Conservation (phyloP, 1,140 invertebrate species). For the Musca vetustissima region DNA sequence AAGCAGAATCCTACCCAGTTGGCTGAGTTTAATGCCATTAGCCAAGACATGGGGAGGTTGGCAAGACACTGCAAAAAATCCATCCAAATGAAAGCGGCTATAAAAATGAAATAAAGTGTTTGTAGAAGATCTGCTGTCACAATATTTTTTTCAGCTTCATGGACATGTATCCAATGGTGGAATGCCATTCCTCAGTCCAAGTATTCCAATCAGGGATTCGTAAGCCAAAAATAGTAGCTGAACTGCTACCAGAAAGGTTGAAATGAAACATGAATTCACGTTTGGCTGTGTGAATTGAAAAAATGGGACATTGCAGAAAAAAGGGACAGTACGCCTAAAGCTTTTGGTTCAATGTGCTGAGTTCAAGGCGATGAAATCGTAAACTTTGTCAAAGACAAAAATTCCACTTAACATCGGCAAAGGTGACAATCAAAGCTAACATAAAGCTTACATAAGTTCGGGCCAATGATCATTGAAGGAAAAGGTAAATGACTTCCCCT, state of each 20-base stretch:
- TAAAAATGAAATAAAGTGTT: too few relatives aligned
- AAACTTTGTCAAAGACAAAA: background rate
- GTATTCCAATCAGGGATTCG: background rate
- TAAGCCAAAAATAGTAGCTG: background rate
- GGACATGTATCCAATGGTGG: background rate
- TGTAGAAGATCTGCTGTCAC: background rate
- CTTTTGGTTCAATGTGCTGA: background rate
- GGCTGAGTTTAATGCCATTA: too few relatives aligned
- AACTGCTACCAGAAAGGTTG: background rate
- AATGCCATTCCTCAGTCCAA: background rate
- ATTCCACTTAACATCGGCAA: background rate
- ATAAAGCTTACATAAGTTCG: background rate
- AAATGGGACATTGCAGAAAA: background rate
- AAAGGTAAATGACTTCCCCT: background rate
- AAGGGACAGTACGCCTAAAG: background rate
- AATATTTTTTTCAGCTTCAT: background rate
- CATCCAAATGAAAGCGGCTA: too few relatives aligned
- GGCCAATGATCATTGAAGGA: too few relatives aligned
- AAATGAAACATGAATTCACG: background rate
- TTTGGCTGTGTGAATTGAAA: background rate
- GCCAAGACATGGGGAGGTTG: too few relatives aligned
- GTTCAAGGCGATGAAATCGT: background rate
- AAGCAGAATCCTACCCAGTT: too few relatives aligned
- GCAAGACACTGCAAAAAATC: too few relatives aligned
- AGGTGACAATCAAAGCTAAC: background rate